A percentile compares a stretch with the other conserved stretches of the same genome.
Conservation (phyloP, 2,888 invertebrate genomes). For the Galerucella calmariensis region DNA sequence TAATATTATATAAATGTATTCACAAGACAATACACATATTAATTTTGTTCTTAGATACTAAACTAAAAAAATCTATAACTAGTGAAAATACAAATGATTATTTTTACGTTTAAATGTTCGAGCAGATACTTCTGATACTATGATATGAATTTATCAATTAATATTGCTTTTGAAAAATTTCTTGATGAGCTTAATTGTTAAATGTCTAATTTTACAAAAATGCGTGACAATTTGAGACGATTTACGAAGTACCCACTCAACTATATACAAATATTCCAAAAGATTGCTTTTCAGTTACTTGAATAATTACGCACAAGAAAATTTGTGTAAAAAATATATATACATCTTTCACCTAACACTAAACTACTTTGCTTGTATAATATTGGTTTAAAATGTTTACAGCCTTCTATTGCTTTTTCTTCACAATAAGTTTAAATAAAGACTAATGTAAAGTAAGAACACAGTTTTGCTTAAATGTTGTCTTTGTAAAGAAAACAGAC, state of each 20-base stretch:
- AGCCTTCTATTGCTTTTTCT: neutral
- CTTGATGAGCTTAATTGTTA: constrained; percentile 38
- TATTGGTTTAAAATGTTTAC: constrained; percentile 11
- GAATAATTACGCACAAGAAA: constrained; percentile 51
- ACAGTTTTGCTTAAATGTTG: neutral
- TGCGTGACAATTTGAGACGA: constrained; percentile 45
- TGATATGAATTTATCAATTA: constrained; percentile 55
- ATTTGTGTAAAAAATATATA: constrained; percentile 56
- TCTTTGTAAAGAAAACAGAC: too few relatives aligned
- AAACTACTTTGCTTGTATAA: constrained; percentile 26
- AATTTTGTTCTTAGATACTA: constrained; percentile 61
- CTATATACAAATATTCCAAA: constrained; percentile 56
- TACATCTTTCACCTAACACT: constrained; percentile 51
- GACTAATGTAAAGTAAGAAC: neutral
- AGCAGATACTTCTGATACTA: constrained; percentile 54
- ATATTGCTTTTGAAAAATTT: constrained; percentile 50
- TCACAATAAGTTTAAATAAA: neutral
- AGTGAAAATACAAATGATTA: constrained; percentile 59
- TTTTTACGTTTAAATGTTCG: constrained; percentile 48
- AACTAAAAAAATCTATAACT: constrained; percentile 63
- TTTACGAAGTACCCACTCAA: constrained; percentile 54
- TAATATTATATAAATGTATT: constrained; percentile 62
- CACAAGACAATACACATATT: constrained; percentile 65
- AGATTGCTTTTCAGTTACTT: constrained; percentile 56
- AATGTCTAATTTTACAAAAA: constrained; percentile 50